Evolutionary conservation across 1,140 invertebrate species (phyloP).

Genomic region (Cotesia typhae): DNA sequence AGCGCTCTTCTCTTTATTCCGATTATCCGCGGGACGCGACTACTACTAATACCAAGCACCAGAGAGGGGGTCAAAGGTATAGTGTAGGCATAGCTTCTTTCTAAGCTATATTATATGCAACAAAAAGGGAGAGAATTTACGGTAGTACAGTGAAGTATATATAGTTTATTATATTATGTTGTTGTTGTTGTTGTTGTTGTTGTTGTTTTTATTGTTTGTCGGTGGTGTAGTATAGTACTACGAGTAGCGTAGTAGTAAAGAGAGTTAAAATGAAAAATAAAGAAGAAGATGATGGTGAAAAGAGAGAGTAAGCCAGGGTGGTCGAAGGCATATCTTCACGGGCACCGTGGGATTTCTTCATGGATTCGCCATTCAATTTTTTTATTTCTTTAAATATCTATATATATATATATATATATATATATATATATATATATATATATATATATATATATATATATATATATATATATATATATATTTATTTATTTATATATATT

Average conservation of each 20-base stretch:
- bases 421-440: slow-evolving; percentile 1
- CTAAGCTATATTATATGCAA: too few relatives aligned
- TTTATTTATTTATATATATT: neutral
- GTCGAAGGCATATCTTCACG: slow-evolving; percentile 42
- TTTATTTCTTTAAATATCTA: slow-evolving; percentile 13
- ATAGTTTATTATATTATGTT: too few relatives aligned
- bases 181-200: too few relatives aligned
- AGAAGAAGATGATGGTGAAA: slow-evolving; percentile 30
- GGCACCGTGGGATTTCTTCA: slow-evolving; percentile 44
- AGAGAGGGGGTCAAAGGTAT: too few relatives aligned
- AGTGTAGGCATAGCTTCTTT: too few relatives aligned
- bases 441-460: slow-evolving; percentile 7
- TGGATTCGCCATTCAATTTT: slow-evolving; percentile 36
- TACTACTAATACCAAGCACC: too few relatives aligned
- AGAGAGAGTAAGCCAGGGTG: slow-evolving; percentile 37
- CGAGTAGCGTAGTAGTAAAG: slow-evolving; percentile 9
- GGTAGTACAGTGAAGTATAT: too few relatives aligned
- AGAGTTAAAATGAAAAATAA: slow-evolving; percentile 11
- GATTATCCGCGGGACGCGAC: too few relatives aligned
- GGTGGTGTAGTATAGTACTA: neutral
- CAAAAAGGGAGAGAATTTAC: slow-evolving; percentile 11
- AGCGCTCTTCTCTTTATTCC: too few relatives aligned
- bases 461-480: slow-evolving; percentile 10
- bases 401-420: slow-evolving; percentile 5
- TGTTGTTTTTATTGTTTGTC: too few relatives aligned